phyloP scores from a whole-genome alignment of 2,888 invertebrate genomes.

The Drosophila neonasuta region DNA sequence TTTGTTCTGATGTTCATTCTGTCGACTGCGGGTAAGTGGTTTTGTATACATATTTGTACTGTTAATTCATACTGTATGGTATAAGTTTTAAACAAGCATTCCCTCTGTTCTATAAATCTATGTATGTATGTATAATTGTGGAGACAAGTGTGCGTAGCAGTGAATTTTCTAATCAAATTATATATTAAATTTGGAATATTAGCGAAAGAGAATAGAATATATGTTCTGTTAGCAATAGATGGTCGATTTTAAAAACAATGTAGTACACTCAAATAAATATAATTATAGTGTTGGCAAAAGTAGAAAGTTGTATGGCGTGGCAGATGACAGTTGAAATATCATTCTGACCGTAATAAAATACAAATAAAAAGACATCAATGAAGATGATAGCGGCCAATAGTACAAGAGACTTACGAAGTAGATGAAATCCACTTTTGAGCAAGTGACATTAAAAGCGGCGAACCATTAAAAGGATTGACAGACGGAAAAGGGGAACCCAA shows the following conservation, averaged over 20 bases:
- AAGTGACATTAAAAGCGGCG: constrained; percentile 53
- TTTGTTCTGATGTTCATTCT: constrained; percentile 38
- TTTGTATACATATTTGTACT: neutral
- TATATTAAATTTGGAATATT: no score
- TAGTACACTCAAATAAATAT: no score
- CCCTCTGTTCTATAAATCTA: neutral
- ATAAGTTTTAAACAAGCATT: neutral
- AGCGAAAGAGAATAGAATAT: no score
- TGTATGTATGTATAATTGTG: no score
- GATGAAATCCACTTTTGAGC: constrained; percentile 61
- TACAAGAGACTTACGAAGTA: constrained; percentile 59
- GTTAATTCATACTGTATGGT: neutral
- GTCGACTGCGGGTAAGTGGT: constrained; percentile 57
- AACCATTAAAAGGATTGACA: constrained; percentile 59
- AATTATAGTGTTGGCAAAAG: no score
- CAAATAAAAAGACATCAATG: constrained; percentile 52
- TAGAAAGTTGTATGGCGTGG: neutral
- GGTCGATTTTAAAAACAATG: no score
- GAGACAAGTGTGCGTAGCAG: no score
- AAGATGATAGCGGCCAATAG: constrained; percentile 44
- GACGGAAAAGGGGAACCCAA: constrained; percentile 17
- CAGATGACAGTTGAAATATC: constrained; percentile 59
- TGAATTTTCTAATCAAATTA: no score
- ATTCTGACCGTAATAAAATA: constrained; percentile 67
- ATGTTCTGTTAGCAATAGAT: neutral